phyloP scores from a whole-genome alignment of 2,888 invertebrate species.

The Brachyptera putata region DNA sequence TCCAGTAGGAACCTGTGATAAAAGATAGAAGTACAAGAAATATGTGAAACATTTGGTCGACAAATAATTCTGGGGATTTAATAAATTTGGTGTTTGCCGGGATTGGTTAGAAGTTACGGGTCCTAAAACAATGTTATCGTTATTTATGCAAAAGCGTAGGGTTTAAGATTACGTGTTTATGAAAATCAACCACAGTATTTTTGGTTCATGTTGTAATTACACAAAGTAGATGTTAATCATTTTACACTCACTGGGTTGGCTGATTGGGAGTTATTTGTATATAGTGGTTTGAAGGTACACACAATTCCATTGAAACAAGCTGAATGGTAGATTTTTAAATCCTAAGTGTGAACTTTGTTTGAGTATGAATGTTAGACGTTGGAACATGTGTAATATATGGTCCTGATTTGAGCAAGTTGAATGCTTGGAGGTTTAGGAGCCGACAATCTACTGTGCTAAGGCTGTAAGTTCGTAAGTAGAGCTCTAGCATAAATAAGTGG shows the following conservation, averaged over 20 bases:
- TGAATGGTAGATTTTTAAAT: too few species aligned
- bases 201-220: neutral
- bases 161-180: neutral
- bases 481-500: too few species aligned
- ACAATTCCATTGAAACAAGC: neutral
- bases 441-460: too few species aligned
- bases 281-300: constrained; percentile 10
- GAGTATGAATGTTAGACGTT: too few species aligned
- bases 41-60: constrained; percentile 19
- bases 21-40: constrained; percentile 15
- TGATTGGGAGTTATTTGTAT: neutral
- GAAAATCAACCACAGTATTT: neutral
- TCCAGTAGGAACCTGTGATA: constrained; percentile 33
- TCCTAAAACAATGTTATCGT: constrained; percentile 3
- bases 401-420: too few species aligned
- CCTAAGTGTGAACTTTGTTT: too few species aligned
- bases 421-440: too few species aligned
- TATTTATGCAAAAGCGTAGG: neutral
- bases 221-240: constrained; percentile 1
- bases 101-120: constrained; percentile 7
- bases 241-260: constrained; percentile 1
- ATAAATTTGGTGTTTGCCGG: constrained; percentile 13
- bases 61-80: constrained; percentile 4
- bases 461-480: too few species aligned
- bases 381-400: too few species aligned